Evolutionary conservation across 2,888 invertebrate species (phyloP), one percentile per base, ranked within the genome.

Genomic region (Drosophila falleni): DNA sequence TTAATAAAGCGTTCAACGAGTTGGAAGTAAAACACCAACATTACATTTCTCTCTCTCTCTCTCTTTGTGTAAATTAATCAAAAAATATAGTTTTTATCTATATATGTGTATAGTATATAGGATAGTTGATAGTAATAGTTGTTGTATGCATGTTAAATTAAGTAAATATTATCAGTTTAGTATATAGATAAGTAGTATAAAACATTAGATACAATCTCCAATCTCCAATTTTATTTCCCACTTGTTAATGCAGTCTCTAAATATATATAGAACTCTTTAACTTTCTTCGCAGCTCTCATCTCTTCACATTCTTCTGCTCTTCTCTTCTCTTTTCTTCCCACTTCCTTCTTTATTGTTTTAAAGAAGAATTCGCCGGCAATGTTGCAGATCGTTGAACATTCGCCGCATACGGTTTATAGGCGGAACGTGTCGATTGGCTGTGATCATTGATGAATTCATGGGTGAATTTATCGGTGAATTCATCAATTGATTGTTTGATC

Each of bases 371-470:
- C 91, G 96, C 96, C 90, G 97, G 97, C 93, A 97, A 94, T 87
- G 97, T 97, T 79, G 97, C 97, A 91, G 97, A 97, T 93, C 97
- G 95, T 94, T 97, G 97, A 87, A 93, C 95, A 95, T 92, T 93
- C 60, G 92, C 92, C 82, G 92, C 91, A 78, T 91, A 93, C 80
- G 93, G 93, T 89, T 93, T 93, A 82, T 91, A 93, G 89, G 91
- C 92, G 87, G 93, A 93, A 77, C 93, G 93, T 69, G 93, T 93
- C 86, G 93, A 93, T 92, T 93, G 93, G 90, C 93, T 93, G 84
- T 62, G 54, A 42, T 56, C 9, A 58, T 58, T 1, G 23, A 4
- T 23, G 46, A 16, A 41, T 42, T 15, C 29, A 44, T 44, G 9
- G 47, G 42, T 33, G 46, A 16, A 41, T 42, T 15, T 15, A 26